Evolutionary conservation across 2,888 invertebrate genomes (phyloP), one percentile per base, ranked within the genome.

Genomic region (Leptarthrus brevirostris): DNA sequence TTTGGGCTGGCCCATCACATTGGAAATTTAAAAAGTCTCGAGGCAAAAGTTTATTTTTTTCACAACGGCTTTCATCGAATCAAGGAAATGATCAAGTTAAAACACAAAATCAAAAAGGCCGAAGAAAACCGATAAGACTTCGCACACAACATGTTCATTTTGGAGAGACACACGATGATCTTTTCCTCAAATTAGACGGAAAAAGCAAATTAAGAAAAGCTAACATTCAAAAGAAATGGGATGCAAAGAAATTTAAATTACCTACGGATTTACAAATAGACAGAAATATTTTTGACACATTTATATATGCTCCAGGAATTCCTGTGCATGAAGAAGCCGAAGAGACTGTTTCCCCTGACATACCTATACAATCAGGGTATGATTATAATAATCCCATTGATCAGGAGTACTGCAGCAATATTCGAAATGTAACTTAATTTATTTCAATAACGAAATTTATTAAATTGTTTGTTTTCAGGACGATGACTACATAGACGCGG

Each of bases 1-100:
- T 90, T 77, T 95, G 94, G 94, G 93, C 93, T 20, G 95, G 95
- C 0, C 94, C 95, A 30, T 86, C 90, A 53, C 93, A 95, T 84
- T 95, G 95, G 95, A 91, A 92, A 79, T 88, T 92, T 52, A 89
- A 88, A 80, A 87, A 87, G 2, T n/a, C 69, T 0, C 80, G 82
- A 0, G 72, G 76, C 3, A 80, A 80, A n/a, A 80, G 76, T n/a
- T 79, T 81, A 8, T 77, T 77, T 0, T 72, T 79, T 18, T 75
- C 72, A 5, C 76, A 75, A 18, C 47, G 72, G 6, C 12, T 12
- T 3, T 47, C 56, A 3, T 56, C 66, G 5, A 2, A n/a, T 3
- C 44, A 54, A 34, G 2, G 5, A 18, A 58, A 6, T 4, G 54
- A 72, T 5, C 20, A 10, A 36, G 5, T 0, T 14, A 44, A 61